Conservation (phyloP, 2,113 vertebrate species). For the Paracanthobrama guichenoti region DNA sequence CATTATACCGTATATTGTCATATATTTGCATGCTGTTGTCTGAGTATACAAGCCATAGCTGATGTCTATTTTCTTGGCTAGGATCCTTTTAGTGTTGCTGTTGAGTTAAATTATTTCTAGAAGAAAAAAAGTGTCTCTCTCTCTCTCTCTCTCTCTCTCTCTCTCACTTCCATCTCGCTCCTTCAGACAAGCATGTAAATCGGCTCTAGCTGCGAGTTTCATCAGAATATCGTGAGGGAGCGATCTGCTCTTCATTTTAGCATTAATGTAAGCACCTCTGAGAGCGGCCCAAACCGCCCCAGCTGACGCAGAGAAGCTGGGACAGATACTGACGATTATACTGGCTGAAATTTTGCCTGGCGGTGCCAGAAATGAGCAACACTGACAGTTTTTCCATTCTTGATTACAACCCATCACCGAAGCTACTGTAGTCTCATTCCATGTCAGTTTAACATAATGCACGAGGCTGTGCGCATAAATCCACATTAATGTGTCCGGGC, state of each 20-base stretch:
- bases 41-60: not conserved
- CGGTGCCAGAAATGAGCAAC: constrained; percentile 16
- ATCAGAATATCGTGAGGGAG: constrained; percentile 3
- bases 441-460: constrained; percentile 25
- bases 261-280: constrained; percentile 33
- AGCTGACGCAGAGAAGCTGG: not conserved
- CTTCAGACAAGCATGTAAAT: not conserved
- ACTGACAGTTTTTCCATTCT: not conserved
- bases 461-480: constrained; percentile 12
- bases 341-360: not conserved
- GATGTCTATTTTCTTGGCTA: not conserved
- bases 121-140: not conserved
- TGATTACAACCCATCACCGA: not conserved
- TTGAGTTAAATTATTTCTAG: constrained; percentile 14
- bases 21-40: not conserved
- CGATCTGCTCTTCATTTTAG: constrained; percentile 26
- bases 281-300: not conserved
- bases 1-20: not conserved
- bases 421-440: constrained; percentile 6
- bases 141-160: not conserved
- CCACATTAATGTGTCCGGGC: not conserved
- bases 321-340: constrained; percentile 13
- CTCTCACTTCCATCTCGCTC: constrained; percentile 10
- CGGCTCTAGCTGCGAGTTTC: constrained; percentile 1
- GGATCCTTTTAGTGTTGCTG: not conserved